Percentiles rank a stretch among this genome's conserved stretches.
Evolutionary conservation across 2,888 invertebrate species (phyloP).

Genomic region (Cactoblastis cactorum): DNA sequence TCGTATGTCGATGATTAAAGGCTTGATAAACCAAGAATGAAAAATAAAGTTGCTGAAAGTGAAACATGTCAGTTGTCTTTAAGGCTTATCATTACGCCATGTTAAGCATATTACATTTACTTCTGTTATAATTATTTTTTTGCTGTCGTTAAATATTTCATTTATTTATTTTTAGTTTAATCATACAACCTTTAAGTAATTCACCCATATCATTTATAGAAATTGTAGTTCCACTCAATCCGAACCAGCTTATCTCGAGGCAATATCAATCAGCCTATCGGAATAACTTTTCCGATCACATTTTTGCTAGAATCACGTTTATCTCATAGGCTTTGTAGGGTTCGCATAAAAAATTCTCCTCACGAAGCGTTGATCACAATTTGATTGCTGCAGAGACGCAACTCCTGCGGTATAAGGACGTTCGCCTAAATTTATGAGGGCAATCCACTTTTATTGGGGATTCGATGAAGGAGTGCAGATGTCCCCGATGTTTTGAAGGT

Average conservation of each 20-base stretch:
- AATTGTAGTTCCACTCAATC: slow-evolving; percentile 1
- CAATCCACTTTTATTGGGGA: slow-evolving; percentile 69
- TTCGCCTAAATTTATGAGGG: slow-evolving; percentile 57
- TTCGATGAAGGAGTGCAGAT: slow-evolving; percentile 66
- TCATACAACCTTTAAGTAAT: not conserved
- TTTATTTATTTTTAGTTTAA: no score
- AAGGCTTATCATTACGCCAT: no score
- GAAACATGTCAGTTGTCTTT: no score
- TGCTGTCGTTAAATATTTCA: no score
- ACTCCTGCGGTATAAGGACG: slow-evolving; percentile 46
- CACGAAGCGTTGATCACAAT: slow-evolving; percentile 66
- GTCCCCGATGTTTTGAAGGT: slow-evolving; percentile 48
- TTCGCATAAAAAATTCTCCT: slow-evolving; percentile 60
- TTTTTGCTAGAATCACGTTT: slow-evolving; percentile 32
- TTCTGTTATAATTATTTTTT: no score
- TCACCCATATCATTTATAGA: not conserved
- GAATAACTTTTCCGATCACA: slow-evolving; percentile 13
- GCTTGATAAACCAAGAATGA: no score
- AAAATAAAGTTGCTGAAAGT: no score
- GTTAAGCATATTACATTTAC: no score
- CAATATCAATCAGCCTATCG: slow-evolving; percentile 14
- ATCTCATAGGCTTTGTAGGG: slow-evolving; percentile 54
- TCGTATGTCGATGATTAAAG: no score
- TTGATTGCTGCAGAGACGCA: slow-evolving; percentile 54
- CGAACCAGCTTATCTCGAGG: not conserved